Conservation (phyloP, 2,888 invertebrate species). For the Bedellia somnulentella region DNA sequence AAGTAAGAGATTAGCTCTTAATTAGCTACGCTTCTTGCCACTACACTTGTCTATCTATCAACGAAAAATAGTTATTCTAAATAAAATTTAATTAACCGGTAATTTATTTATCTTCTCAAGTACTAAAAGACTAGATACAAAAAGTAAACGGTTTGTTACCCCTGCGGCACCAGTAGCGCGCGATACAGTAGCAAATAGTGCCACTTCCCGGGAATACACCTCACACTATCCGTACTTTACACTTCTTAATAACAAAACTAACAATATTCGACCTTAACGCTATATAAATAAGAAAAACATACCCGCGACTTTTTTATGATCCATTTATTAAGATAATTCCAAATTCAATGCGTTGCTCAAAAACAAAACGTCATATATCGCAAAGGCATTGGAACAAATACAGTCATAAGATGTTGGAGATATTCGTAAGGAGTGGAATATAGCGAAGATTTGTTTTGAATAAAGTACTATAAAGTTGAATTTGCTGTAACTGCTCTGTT, state of each 20-base stretch:
- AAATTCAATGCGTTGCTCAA: background rate
- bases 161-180: conserved; percentile 43
- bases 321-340: background rate
- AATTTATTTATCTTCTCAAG: background rate
- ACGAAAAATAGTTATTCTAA: too few species aligned
- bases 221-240: conserved; percentile 46
- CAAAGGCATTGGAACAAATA: background rate
- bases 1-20: too few species aligned
- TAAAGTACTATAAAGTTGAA: conserved; percentile 21
- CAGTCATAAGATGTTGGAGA: too few species aligned
- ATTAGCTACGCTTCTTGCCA: too few species aligned
- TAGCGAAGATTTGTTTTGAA: background rate
- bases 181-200: conserved; percentile 59
- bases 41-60: too few species aligned
- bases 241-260: conserved; percentile 14
- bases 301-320: background rate
- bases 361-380: conserved; percentile 15
- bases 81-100: too few species aligned
- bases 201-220: conserved; percentile 26
- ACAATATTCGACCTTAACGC: background rate
- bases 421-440: background rate
- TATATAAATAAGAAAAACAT: too few species aligned
- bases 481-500: conserved; percentile 16
- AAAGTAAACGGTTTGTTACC: conserved; percentile 16
- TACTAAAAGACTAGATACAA: background rate